Evolutionary conservation across 2,113 vertebrate species (phyloP).

Genomic region (Macquaria ambigua): DNA sequence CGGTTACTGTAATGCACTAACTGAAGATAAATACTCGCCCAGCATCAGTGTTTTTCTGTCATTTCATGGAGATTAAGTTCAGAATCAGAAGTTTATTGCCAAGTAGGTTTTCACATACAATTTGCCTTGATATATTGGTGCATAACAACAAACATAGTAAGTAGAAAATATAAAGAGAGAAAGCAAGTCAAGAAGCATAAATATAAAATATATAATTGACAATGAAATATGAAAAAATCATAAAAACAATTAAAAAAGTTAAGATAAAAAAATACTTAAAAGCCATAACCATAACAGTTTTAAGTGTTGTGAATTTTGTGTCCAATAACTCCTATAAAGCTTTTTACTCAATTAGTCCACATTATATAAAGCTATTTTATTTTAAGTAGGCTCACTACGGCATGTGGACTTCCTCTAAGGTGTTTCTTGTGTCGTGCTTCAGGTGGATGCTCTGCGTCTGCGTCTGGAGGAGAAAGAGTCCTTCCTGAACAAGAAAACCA

Average conservation of each 20-base stretch:
- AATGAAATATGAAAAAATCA: too few relatives aligned
- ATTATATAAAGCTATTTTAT: not conserved
- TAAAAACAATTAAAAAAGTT: not conserved
- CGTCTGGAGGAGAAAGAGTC: conserved; percentile 98
- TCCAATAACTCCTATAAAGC: not conserved
- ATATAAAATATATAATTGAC: too few relatives aligned
- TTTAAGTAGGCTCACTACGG: not conserved
- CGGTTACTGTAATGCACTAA: not conserved
- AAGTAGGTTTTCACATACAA: too few relatives aligned
- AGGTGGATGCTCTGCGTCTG: conserved; percentile 97
- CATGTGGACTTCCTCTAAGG: not conserved
- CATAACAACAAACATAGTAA: too few relatives aligned
- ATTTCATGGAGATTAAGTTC: not conserved
- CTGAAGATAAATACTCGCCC: not conserved
- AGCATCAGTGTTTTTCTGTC: not conserved
- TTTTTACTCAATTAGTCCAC: not conserved
- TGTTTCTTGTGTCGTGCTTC: conserved; percentile 40
- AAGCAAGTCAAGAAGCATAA: too few relatives aligned
- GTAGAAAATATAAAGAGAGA: too few relatives aligned
- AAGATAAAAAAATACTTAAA: conserved; percentile 1
- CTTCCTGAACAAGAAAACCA: conserved; percentile 98
- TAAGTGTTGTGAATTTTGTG: not conserved
- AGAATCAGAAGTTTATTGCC: too few relatives aligned
- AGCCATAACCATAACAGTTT: not conserved
- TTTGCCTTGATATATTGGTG: too few relatives aligned